Evolutionary conservation across 2,797 vertebrate genomes (phyloP), one percentile per base, ranked within the genome.

Genomic region (Anguilla megastoma): DNA sequence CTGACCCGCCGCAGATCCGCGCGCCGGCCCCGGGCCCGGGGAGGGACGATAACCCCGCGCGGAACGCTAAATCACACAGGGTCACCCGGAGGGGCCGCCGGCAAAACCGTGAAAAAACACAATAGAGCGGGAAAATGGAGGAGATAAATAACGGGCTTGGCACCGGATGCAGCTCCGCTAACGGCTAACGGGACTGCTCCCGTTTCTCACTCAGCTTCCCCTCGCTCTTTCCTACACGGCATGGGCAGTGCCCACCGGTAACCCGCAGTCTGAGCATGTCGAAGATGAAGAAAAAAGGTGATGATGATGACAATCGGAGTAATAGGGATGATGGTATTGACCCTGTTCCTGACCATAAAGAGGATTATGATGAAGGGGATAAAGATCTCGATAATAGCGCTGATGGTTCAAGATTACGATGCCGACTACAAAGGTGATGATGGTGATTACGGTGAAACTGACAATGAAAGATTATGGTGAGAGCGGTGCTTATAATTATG

Each of bases 291-390:
- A 58, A 24, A 48, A 12, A 12, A 14, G 76, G 41, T 27, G 50
- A 12, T 36, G n/a, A 24, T 2, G 30, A 83, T 85, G 14, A 52
- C 48, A n/a, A 27, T 84, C 27, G 33, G n/a, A 54, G 8, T 14
- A 24, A 27, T 63, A 66, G 80, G 60, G 56, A 88, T 66, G 8
- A 45, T 86, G 90, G 88, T n/a, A 52, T 83, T 56, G 87, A 79
- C 56, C 21, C n/a, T 14, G 52, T 56, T 36, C 7, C 36, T 16
- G 83, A 76, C 18, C 27, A 58, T 41, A 30, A 41, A 80, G 50
- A 79, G 36, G 74, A 80, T 56, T 33, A 16, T 1, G 71, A 52
- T 27, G 63, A 69, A 69, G 63, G 0, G 63, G 63, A 27, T 69
- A 27, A 69, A 8, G 63, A 69, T 58, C 56, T 16, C 56, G 16